Evolutionary conservation across 2,797 vertebrate species (phyloP), one percentile per base, ranked within the genome.

Genomic region (Eupleurogrammus muticus): DNA sequence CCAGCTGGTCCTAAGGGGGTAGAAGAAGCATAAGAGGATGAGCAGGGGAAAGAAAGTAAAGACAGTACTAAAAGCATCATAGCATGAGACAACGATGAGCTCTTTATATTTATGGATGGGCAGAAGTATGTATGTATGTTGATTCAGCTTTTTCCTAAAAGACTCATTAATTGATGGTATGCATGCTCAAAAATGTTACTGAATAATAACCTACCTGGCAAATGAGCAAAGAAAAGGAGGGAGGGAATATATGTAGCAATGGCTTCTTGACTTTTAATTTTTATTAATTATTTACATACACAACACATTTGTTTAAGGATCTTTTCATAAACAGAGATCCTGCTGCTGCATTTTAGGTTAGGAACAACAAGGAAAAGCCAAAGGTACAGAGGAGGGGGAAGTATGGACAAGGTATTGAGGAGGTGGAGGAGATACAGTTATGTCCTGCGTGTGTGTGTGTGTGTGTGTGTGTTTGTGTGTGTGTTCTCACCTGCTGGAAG

Each of bases 1-100:
- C 96, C 91, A 98, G 89, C 85, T 97, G 97, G 92, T 98, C 97
- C 97, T 98, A 80, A 6, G 90, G 93, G 54, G 4, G 0, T 13
- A 44, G 9, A 21, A 5, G 40, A 6, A 17, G 17, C 14, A 5
- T 73, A 32, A 70, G 61, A 52, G 61, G 24, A 1, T 0, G 14
- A 34, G 36, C 4, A 1, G 14, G 4, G 24, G 21, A 42, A 9
- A 58, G 38, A 48, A 13, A 48, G 10, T 8, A n/a, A 42, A 28
- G 9, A 23, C 14, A 46, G 21, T 13, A 23, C 0, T 51, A 5
- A 13, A 51, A 11, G 16, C 14, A 20, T 21, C 16, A 9, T 53
- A 24, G 36, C 4, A 17, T 35, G 14, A 54, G 24, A 17, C 28
- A 60, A 23, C 16, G 14, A 50, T 24, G 36, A 28, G 42, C 52